Conservation (phyloP, 2,888 invertebrate species). For the Platycnemis pennipes region DNA sequence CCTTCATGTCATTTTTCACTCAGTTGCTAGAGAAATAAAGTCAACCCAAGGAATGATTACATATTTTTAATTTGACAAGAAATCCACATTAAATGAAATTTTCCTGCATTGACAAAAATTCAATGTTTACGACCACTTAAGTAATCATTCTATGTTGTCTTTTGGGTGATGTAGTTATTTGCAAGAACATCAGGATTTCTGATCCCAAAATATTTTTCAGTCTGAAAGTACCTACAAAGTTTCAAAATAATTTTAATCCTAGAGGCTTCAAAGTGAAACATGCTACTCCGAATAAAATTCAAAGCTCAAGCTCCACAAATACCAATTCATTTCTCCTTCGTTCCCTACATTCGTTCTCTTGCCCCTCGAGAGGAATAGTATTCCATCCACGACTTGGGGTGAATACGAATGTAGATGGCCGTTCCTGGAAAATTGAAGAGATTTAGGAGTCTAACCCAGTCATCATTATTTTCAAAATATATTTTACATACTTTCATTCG, state of each 20-base stretch:
- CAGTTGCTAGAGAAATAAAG: too few relatives aligned
- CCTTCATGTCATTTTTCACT: too few relatives aligned
- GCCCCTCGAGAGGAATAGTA: not conserved
- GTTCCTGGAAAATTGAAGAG: not conserved
- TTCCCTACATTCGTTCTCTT: not conserved
- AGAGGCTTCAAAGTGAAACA: not conserved
- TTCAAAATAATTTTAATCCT: not conserved
- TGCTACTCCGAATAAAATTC: not conserved
- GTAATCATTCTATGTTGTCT: too few relatives aligned
- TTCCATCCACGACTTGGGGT: not conserved
- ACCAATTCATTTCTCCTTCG: not conserved
- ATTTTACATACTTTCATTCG: not conserved
- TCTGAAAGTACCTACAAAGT: too few relatives aligned
- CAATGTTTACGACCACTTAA: too few relatives aligned
- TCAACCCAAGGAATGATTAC: too few relatives aligned
- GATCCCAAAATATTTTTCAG: too few relatives aligned
- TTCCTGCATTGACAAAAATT: too few relatives aligned
- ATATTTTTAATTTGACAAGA: too few relatives aligned
- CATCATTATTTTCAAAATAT: not conserved
- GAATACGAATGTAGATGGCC: not conserved
- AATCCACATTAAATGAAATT: too few relatives aligned
- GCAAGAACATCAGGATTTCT: too few relatives aligned
- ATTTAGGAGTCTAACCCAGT: not conserved
- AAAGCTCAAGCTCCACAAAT: not conserved
- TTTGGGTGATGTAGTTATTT: too few relatives aligned